Evolutionary conservation across 1,140 invertebrate genomes (phyloP), one percentile per base, ranked within the genome.

Genomic region (Drosophila funebris): DNA sequence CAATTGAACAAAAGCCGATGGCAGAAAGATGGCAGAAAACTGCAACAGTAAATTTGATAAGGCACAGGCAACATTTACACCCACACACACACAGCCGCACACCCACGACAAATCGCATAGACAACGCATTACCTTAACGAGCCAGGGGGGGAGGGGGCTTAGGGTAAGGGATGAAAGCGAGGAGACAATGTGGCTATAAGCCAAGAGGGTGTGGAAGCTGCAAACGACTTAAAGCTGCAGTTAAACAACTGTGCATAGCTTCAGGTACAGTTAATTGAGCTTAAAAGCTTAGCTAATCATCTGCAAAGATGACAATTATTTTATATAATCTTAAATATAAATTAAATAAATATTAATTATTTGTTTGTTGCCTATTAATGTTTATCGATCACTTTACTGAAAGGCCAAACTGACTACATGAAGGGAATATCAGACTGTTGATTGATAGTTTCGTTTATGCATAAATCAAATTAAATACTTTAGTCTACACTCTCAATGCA

Each of bases 11-110:
- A 52, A 29, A 44, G 52, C 27, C 29, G 37, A 29, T 29, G 39
- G 29, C 48, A 36, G 6, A 13, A 13, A 14, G n/a, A 9, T 11
- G 16, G 16, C 37, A 46, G 54, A 52, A 67, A 67, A 72, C 53
- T 72, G 69, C 69, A 72, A 50, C 53, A 52, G 69, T 67, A 43
- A 67, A 66, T 50, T 67, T 67, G 62, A 72, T 72, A 67, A 67
- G 62, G 69, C 61, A 71, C 66, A 61, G 16, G 24, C 46, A 27
- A 11, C 48, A 36, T 11, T n/a, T 4, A 29, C 24, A 33, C 27
- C 16, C 16, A 33, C 46, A 50, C 46, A 29, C 3, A 8, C 5
- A 27, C 44, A 14, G 22, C 14, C n/a, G 7, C 39, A 41, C 13
- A 36, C 20, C 6, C 36, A 56, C 14, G n/a, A n/a, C n/a, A n/a